These are phyloP conservation scores for Orthosia cruda DNA, from an alignment of 2,888 invertebrate genomes.

Conservation along the genomic window DNA sequence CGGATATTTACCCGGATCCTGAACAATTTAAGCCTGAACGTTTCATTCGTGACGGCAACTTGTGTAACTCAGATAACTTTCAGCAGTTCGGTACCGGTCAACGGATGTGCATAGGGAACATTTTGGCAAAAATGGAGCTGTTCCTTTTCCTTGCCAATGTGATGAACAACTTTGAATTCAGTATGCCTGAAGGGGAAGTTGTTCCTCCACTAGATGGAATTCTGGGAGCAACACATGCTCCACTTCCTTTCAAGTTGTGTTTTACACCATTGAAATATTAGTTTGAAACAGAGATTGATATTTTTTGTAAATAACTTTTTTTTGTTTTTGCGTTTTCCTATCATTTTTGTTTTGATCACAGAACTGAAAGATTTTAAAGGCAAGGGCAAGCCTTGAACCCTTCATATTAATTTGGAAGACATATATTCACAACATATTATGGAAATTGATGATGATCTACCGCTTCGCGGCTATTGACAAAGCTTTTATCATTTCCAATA, in stretches of 20 bases:
- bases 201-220: slow-evolving; percentile 94
- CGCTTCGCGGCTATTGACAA: slow-evolving; percentile 94
- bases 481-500: slow-evolving; percentile 94
- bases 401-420: slow-evolving; percentile 93
- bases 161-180: slow-evolving; percentile 94
- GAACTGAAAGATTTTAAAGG: slow-evolving; percentile 51
- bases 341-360: slow-evolving; percentile 86
- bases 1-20: slow-evolving; percentile 95
- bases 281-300: too few relatives aligned
- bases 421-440: slow-evolving; percentile 96
- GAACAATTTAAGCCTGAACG: slow-evolving; percentile 95
- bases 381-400: slow-evolving; percentile 93
- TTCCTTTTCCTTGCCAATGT: slow-evolving; percentile 96
- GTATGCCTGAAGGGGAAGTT: slow-evolving; percentile 93
- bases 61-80: slow-evolving; percentile 95
- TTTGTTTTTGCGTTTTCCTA: too few relatives aligned
- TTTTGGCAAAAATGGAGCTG: slow-evolving; percentile 96
- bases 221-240: slow-evolving; percentile 94
- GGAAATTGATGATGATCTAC: slow-evolving; percentile 96
- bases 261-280: slow-evolving; percentile 52
- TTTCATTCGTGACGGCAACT: slow-evolving; percentile 94
- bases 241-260: slow-evolving; percentile 85
- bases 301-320: too few relatives aligned
- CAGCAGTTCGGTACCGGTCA: slow-evolving; percentile 97
- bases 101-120: slow-evolving; percentile 96